Evolutionary conservation across 2,888 invertebrate genomes (phyloP).

Genomic region (Allophyes oxyacanthae): DNA sequence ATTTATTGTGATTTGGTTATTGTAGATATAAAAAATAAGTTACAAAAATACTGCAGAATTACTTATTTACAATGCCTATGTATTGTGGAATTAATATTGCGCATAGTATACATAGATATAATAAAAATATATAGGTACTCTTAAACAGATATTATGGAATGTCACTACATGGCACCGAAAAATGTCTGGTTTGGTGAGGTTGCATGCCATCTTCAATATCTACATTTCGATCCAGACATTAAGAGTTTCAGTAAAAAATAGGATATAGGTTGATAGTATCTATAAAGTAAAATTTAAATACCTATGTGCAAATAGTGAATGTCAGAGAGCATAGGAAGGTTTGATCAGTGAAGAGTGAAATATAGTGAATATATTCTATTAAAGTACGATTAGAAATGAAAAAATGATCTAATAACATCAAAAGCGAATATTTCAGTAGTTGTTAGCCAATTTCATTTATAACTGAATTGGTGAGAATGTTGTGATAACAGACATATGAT

Average conservation of each 20-base stretch:
- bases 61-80: too few species aligned
- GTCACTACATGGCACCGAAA: too few species aligned
- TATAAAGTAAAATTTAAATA: slow-evolving; percentile 11
- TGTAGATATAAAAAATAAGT: too few species aligned
- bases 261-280: not conserved
- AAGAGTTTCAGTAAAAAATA: slow-evolving; percentile 4
- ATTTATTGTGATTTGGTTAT: too few species aligned
- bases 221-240: slow-evolving; percentile 8
- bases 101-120: too few species aligned
- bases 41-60: too few species aligned
- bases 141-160: too few species aligned
- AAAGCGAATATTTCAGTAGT: slow-evolving; percentile 56
- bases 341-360: slow-evolving; percentile 23
- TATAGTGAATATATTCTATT: slow-evolving; percentile 25
- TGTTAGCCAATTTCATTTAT: slow-evolving; percentile 37
- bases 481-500: slow-evolving; percentile 33
- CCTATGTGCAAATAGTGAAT: slow-evolving; percentile 41
- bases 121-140: too few species aligned
- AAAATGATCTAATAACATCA: slow-evolving; percentile 54
- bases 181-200: not conserved
- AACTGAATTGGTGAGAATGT: slow-evolving; percentile 38
- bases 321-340: slow-evolving; percentile 17
- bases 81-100: too few species aligned
- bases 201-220: slow-evolving; percentile 25
- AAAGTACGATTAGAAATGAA: slow-evolving; percentile 22